Evolutionary conservation across 2,888 invertebrate genomes (phyloP).

Genomic region (Melinaea marsaeus): DNA sequence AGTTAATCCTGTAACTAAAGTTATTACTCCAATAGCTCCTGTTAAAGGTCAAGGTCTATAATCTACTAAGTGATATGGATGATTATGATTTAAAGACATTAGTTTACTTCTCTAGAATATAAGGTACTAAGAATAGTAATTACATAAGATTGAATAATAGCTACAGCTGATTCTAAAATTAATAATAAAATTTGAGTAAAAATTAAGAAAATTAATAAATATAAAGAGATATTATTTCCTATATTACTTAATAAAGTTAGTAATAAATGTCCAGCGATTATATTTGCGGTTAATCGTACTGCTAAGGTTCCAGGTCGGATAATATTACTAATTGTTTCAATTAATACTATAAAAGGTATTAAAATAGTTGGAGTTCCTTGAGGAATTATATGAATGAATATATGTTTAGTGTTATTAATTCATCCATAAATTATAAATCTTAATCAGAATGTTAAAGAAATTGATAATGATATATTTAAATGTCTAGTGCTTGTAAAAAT

Average conservation of each 20-base stretch:
- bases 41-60: constrained; percentile 81
- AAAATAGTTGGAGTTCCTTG: constrained; percentile 79
- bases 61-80: constrained; percentile 82
- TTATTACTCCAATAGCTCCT: constrained; percentile 78
- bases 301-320: constrained; percentile 84
- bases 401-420: constrained; percentile 79
- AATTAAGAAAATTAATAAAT: constrained; percentile 56
- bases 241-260: constrained; percentile 78
- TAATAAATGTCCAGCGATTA: constrained; percentile 86
- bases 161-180: constrained; percentile 78
- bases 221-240: constrained; percentile 42
- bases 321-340: constrained; percentile 85
- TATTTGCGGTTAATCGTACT: constrained; percentile 85
- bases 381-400: constrained; percentile 83
- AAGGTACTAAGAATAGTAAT: constrained; percentile 81
- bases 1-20: constrained; percentile 75
- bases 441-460: constrained; percentile 81
- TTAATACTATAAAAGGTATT: constrained; percentile 85
- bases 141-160: constrained; percentile 82
- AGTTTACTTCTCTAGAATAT: constrained; percentile 82
- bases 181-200: constrained; percentile 72
- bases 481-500: constrained; percentile 84
- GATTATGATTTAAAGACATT: constrained; percentile 77
- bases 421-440: constrained; percentile 82
- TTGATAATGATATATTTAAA: constrained; percentile 75